These are phyloP conservation scores for Chymomyza procnemis DNA, from an alignment of 2,888 invertebrate species.

Conservation along the genomic window DNA sequence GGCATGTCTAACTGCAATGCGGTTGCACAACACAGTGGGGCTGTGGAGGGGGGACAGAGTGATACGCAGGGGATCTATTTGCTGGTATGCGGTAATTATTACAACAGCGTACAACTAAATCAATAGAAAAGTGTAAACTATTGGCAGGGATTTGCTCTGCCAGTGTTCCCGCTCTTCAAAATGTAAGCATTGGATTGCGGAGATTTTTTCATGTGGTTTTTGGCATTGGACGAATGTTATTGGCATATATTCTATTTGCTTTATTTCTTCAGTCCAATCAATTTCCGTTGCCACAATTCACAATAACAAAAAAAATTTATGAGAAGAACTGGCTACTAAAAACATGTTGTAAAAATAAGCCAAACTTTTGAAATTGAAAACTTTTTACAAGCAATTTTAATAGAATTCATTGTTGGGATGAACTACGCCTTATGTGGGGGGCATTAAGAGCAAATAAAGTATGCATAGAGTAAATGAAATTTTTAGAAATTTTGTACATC, in stretches of 20 bases:
- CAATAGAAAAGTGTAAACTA: conserved; percentile 11
- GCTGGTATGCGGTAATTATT: not conserved
- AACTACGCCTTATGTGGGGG: not conserved
- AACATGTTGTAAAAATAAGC: not conserved
- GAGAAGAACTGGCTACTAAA: not conserved
- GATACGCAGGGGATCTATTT: not conserved
- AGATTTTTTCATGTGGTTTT: conserved; percentile 22
- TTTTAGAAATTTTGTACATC: too few relatives aligned
- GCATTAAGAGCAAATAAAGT: too few relatives aligned
- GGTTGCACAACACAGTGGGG: not conserved
- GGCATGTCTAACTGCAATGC: conserved; percentile 37
- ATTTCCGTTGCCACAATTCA: conserved; percentile 61
- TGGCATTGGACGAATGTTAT: conserved; percentile 43
- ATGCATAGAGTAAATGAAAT: too few relatives aligned
- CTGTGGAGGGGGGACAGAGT: not conserved
- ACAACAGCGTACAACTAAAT: not conserved
- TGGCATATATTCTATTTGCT: conserved; percentile 62
- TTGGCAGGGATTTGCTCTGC: not conserved
- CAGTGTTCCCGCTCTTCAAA: not conserved
- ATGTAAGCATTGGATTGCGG: not conserved
- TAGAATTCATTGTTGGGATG: conserved; percentile 63
- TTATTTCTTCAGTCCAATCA: conserved; percentile 64
- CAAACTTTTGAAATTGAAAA: conserved; percentile 6
- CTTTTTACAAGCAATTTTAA: conserved; percentile 72
- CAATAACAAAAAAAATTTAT: conserved; percentile 11